A percentile compares a stretch with the other conserved stretches of the same genome.
These are phyloP conservation scores for Petromus typicus DNA, from an alignment of 2,113 vertebrate species.

Conservation along the genomic window DNA sequence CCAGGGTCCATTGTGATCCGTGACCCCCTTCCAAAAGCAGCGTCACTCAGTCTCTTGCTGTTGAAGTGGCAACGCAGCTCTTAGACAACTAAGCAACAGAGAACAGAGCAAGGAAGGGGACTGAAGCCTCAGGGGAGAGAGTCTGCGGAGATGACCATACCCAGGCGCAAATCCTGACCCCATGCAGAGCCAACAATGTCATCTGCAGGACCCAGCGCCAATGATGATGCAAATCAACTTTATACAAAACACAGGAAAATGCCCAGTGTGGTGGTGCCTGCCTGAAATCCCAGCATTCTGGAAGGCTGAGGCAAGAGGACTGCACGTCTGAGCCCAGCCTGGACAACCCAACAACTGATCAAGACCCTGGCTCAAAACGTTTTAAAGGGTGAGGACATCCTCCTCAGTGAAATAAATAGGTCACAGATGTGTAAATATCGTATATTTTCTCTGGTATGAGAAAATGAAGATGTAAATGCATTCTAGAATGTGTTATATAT, in stretches of 20 bases:
- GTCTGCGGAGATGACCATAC: background rate
- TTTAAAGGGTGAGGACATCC: too few relatives aligned
- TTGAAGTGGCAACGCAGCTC: too few relatives aligned
- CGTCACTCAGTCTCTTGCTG: background rate
- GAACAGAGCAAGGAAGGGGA: background rate
- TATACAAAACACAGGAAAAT: background rate
- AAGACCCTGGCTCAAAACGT: background rate
- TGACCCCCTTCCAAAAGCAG: too few relatives aligned
- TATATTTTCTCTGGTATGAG: too few relatives aligned
- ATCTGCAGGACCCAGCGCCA: background rate
- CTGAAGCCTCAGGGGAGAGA: accelerated
- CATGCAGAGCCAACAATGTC: background rate
- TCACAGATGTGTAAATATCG: too few relatives aligned
- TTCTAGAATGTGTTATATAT: too few relatives aligned
- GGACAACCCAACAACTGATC: background rate
- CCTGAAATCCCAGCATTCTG: background rate
- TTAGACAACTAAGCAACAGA: background rate
- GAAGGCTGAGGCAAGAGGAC: background rate
- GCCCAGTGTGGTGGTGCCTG: background rate
- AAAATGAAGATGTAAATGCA: too few relatives aligned
- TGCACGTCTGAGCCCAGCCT: background rate
- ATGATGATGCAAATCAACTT: background rate
- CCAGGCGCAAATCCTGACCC: background rate
- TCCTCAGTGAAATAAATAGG: too few relatives aligned
- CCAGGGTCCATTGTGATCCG: too few relatives aligned